phyloP scores from a whole-genome alignment of 2,888 invertebrate species.

The Chrysolina americana region DNA sequence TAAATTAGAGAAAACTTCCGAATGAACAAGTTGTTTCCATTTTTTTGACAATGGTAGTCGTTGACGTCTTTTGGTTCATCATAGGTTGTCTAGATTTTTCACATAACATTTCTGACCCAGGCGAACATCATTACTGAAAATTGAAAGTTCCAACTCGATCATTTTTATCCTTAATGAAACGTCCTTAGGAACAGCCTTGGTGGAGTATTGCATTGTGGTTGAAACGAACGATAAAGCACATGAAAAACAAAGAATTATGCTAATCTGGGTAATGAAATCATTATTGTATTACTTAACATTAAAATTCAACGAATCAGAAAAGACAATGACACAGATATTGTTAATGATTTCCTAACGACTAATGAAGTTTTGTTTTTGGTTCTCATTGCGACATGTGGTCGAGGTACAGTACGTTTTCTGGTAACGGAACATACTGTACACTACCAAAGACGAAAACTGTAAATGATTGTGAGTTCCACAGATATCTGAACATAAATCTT shows the following conservation, averaged over 20 bases:
- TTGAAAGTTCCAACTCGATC: background rate
- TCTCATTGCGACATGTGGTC: slow-evolving; percentile 14
- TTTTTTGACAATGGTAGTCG: no score
- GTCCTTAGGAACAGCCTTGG: background rate
- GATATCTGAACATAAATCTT: background rate
- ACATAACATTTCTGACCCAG: no score
- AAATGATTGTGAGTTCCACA: background rate
- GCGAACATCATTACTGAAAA: background rate
- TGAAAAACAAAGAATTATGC: slow-evolving; percentile 6
- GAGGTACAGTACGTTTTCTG: no score
- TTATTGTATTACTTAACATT: background rate
- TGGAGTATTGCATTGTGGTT: background rate
- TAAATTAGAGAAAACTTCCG: no score
- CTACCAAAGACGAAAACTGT: background rate
- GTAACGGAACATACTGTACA: background rate
- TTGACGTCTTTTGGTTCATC: no score
- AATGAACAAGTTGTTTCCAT: no score
- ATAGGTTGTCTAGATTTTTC: no score
- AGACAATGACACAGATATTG: slow-evolving; percentile 13
- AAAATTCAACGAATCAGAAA: background rate
- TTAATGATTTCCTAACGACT: background rate
- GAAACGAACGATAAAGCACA: slow-evolving; percentile 1
- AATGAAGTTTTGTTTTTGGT: slow-evolving; percentile 10
- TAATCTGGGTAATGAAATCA: slow-evolving; percentile 1
- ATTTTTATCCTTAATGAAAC: background rate